phyloP scores from a whole-genome alignment of 2,113 vertebrate genomes.

The Pyrgilauda ruficollis region DNA sequence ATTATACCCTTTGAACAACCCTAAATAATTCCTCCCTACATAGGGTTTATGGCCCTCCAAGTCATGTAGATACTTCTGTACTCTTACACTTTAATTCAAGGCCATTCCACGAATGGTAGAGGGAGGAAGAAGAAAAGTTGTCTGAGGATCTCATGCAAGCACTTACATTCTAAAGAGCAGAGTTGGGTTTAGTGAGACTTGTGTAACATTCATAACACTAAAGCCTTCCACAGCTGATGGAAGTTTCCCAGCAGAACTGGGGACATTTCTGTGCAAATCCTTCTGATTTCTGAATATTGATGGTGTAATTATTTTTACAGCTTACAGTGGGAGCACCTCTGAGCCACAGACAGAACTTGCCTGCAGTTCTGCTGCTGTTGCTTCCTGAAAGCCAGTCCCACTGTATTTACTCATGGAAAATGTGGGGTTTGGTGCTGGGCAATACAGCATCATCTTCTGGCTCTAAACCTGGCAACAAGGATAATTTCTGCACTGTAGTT shows the following conservation, averaged over 20 bases:
- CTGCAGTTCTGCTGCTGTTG: background rate
- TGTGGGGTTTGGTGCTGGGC: background rate
- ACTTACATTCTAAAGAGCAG: background rate
- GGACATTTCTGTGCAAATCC: background rate
- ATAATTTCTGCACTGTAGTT: background rate
- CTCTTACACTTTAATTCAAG: background rate
- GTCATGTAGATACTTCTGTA: background rate
- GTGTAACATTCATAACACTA: background rate
- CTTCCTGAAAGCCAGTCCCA: accelerated
- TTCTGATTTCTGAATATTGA: background rate
- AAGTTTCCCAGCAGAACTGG: background rate
- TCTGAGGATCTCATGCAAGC: background rate
- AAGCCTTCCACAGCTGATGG: background rate
- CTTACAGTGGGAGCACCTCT: background rate
- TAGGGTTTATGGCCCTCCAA: background rate
- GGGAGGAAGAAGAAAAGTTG: background rate
- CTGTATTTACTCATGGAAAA: background rate
- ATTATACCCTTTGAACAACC: background rate
- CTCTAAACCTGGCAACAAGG: background rate
- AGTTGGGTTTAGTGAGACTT: background rate
- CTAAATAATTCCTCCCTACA: background rate
- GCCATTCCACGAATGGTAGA: background rate
- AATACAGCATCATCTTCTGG: accelerated
- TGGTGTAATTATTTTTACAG: background rate
- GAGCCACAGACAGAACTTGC: background rate